These are phyloP conservation scores for Holothuria glaberrima DNA, from an alignment of 35 echinoderm and acorn worm species.

Conservation along the genomic window DNA sequence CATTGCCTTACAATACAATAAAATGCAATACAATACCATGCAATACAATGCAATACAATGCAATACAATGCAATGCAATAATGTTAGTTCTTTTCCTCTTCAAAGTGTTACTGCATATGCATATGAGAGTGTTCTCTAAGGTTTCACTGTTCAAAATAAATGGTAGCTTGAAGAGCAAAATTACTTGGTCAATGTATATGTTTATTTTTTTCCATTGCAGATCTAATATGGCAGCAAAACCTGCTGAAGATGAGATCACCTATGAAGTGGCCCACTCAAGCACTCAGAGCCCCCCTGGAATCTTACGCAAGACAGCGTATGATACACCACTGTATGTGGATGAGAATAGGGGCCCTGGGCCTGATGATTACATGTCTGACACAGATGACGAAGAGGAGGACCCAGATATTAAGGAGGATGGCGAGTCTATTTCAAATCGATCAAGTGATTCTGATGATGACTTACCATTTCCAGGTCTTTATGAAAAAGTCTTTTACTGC, in stretches of 20 bases:
- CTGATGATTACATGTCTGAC: constrained; percentile 48
- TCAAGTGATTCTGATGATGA: constrained; percentile 43
- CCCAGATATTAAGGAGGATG: constrained; percentile 27
- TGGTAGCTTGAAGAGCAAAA: too few species aligned
- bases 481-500: constrained; percentile 84
- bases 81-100: too few species aligned
- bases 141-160: too few species aligned
- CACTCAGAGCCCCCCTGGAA: constrained; percentile 48
- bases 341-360: constrained; percentile 23
- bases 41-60: too few species aligned
- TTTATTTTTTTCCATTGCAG: background rate
- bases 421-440: constrained; percentile 53
- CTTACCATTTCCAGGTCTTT: constrained; percentile 69
- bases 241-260: constrained; percentile 47
- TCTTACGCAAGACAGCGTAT: constrained; percentile 15
- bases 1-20: too few species aligned
- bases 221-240: constrained; percentile 52
- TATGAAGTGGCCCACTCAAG: constrained; percentile 48
- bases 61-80: too few species aligned
- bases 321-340: constrained; percentile 44
- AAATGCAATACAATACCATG: too few species aligned
- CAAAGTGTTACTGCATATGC: too few species aligned
- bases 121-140: too few species aligned
- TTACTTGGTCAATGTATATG: too few species aligned
- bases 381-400: constrained; percentile 35